Conservation (phyloP, 2,888 invertebrate species). For the Ganaspis brasiliensis region DNA sequence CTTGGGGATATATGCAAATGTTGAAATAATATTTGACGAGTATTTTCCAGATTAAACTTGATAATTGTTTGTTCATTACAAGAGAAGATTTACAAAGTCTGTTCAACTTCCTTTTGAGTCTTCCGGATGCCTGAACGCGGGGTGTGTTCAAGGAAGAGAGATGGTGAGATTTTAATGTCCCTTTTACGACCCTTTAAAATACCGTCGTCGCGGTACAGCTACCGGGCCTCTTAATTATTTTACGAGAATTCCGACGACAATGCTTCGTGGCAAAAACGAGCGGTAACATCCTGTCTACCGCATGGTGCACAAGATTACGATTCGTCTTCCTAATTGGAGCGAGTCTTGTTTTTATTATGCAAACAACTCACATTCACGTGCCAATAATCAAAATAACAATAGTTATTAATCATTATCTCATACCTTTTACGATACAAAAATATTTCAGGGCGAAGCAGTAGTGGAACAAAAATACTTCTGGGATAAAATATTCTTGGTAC, state of each 20-base stretch:
- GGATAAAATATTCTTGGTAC: no score
- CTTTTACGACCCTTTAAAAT: slow-evolving; percentile 79
- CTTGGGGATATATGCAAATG: no score
- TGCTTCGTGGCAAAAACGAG: slow-evolving; percentile 77
- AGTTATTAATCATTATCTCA: no score
- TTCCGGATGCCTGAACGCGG: slow-evolving; percentile 51
- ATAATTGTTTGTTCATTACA: not conserved
- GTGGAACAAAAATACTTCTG: no score
- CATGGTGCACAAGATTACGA: slow-evolving; percentile 61
- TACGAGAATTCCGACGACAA: slow-evolving; percentile 79
- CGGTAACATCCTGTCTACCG: slow-evolving; percentile 75
- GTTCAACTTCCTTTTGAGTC: slow-evolving; percentile 44
- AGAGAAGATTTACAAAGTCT: not conserved
- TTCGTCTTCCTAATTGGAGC: slow-evolving; percentile 48
- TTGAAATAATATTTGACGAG: not conserved
- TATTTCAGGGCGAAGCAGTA: no score
- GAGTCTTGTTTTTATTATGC: slow-evolving; percentile 36
- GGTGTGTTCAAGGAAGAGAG: slow-evolving; percentile 63
- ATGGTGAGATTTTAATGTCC: slow-evolving; percentile 76
- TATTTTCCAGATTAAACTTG: not conserved
- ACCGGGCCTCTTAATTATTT: slow-evolving; percentile 78
- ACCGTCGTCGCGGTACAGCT: slow-evolving; percentile 72
- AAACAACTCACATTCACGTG: slow-evolving; percentile 38
- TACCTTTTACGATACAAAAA: not conserved
- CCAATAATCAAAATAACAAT: not conserved